phyloP scores from a whole-genome alignment of 2,888 invertebrate genomes.

The Arrhopalites spinosus region DNA sequence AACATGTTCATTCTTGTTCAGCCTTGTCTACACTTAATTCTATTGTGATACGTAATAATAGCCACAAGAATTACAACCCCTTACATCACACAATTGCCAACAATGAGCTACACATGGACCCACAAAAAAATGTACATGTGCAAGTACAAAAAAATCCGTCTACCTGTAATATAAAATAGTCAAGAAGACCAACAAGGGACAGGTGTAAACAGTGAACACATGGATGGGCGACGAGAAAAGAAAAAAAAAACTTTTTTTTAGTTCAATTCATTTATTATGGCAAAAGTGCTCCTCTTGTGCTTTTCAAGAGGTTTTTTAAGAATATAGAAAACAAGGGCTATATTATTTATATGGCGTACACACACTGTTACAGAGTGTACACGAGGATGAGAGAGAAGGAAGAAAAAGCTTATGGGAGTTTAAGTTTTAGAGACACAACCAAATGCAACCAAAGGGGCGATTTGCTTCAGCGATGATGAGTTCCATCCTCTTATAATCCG shows the following conservation, averaged over 20 bases:
- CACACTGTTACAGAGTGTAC: too few relatives aligned
- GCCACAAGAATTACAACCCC: too few relatives aligned
- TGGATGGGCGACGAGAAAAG: background rate
- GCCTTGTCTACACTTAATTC: too few relatives aligned
- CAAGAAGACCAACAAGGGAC: slow-evolving; percentile 15
- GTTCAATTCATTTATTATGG: background rate
- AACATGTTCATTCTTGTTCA: too few relatives aligned
- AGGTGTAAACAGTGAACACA: slow-evolving; percentile 20
- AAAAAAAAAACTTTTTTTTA: too few relatives aligned
- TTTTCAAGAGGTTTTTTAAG: background rate
- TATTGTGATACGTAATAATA: too few relatives aligned
- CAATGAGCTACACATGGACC: too few relatives aligned
- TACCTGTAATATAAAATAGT: background rate
- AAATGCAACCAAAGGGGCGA: too few relatives aligned
- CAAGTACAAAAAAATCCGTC: background rate
- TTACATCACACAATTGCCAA: too few relatives aligned
- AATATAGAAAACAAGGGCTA: background rate
- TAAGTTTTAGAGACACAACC: background rate
- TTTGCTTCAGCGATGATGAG: slow-evolving; percentile 29
- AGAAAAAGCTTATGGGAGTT: too few relatives aligned
- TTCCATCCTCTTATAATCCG: slow-evolving; percentile 13
- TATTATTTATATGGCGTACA: background rate
- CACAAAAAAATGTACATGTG: too few relatives aligned
- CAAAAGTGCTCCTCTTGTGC: background rate
- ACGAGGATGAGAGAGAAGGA: too few relatives aligned